Conservation (phyloP, 2,888 invertebrate species). For the Isotomurus palustris region DNA sequence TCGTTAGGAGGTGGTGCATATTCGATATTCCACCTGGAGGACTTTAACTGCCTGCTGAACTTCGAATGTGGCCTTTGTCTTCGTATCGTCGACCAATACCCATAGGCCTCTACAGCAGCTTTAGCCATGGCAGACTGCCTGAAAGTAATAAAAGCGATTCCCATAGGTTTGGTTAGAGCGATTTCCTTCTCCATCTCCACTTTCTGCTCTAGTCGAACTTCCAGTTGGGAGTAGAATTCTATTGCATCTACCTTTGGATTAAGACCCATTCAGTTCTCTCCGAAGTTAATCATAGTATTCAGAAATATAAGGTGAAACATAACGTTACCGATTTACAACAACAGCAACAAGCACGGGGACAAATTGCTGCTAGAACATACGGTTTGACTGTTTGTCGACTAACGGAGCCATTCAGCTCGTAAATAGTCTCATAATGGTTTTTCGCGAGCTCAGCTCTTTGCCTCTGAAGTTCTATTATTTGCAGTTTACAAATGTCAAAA, state of each 20-base stretch:
- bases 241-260: constrained; percentile 81
- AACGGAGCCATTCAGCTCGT: background rate
- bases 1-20: constrained; percentile 90
- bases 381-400: constrained; percentile 57
- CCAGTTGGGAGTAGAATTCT: constrained; percentile 76
- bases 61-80: constrained; percentile 54
- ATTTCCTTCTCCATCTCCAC: constrained; percentile 72
- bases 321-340: constrained; percentile 55
- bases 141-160: constrained; percentile 86
- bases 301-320: no score
- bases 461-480: constrained; percentile 67
- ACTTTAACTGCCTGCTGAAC: constrained; percentile 54
- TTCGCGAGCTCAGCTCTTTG: constrained; percentile 35
- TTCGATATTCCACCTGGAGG: constrained; percentile 71
- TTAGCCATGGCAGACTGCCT: constrained; percentile 51
- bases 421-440: background rate
- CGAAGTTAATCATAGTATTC: no score
- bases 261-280: no score
- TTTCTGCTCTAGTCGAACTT: constrained; percentile 66
- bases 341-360: constrained; percentile 63
- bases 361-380: constrained; percentile 59
- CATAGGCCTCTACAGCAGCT: constrained; percentile 49
- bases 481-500: constrained; percentile 76
- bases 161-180: constrained; percentile 75
- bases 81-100: constrained; percentile 48